A percentile compares a stretch with the other conserved stretches of the same genome.
These are phyloP conservation scores for Campylomormyrus numenius DNA, from an alignment of 2,113 vertebrate species.

Conservation along the genomic window DNA sequence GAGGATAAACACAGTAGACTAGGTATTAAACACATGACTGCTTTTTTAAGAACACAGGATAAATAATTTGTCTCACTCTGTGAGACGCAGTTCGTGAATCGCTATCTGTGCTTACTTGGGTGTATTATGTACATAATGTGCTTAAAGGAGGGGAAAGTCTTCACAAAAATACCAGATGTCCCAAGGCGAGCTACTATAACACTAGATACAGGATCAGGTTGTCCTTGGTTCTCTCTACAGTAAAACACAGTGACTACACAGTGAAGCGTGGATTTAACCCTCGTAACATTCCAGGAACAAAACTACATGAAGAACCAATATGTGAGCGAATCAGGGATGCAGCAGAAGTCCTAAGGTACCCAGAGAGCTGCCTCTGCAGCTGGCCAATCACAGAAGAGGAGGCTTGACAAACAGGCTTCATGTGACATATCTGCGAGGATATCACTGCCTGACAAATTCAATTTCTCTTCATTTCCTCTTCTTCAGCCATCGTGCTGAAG, in stretches of 20 bases:
- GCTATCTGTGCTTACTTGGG: not conserved
- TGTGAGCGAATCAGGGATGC: not conserved
- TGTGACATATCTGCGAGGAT: slow-evolving; percentile 28
- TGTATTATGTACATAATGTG: not conserved
- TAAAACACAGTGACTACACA: not conserved
- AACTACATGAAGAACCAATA: not conserved
- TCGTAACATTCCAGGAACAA: not conserved
- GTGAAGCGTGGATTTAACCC: not conserved
- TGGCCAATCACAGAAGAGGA: slow-evolving; percentile 1
- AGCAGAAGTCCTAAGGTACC: not conserved
- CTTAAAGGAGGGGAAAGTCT: not conserved
- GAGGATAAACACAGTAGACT: not conserved
- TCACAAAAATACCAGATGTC: not conserved
- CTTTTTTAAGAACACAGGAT: not conserved
- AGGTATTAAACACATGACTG: not conserved
- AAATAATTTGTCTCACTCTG: not conserved
- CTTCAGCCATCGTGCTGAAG: not conserved
- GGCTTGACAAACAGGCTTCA: slow-evolving; percentile 17
- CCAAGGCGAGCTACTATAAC: not conserved
- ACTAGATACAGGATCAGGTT: not conserved
- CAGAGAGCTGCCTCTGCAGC: slow-evolving; percentile 34
- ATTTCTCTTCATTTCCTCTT: slow-evolving; percentile 35
- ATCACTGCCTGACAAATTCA: slow-evolving; percentile 29
- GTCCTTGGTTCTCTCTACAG: not conserved
- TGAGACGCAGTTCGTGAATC: not conserved